Conservation (phyloP, 2,888 invertebrate genomes). For the Catocala fraxini region DNA sequence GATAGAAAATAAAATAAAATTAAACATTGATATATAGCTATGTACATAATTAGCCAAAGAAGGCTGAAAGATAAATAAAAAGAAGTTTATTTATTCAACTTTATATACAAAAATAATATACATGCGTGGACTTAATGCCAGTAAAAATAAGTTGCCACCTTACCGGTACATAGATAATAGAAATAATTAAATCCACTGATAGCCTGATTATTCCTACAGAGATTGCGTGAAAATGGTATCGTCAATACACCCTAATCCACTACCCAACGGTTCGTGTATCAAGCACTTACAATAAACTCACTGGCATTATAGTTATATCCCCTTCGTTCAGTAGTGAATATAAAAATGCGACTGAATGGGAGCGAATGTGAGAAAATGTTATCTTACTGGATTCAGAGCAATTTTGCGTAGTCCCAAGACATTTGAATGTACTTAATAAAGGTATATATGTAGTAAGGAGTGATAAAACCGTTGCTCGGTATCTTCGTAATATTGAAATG, state of each 20-base stretch:
- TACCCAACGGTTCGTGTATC: background rate
- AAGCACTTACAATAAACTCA: conserved; percentile 1
- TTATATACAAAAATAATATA: too few relatives aligned
- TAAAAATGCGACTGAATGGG: conserved; percentile 8
- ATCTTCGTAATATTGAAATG: background rate
- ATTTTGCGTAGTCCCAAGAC: conserved; percentile 3
- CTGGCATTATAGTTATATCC: conserved; percentile 3
- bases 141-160: too few relatives aligned
- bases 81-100: too few relatives aligned
- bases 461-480: background rate
- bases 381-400: conserved; percentile 6
- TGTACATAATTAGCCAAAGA: too few relatives aligned
- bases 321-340: conserved; percentile 2
- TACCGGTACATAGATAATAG: too few relatives aligned
- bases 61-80: too few relatives aligned
- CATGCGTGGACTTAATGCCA: too few relatives aligned
- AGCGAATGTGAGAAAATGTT: conserved; percentile 5
- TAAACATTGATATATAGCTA: too few relatives aligned
- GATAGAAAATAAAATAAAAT: too few relatives aligned
- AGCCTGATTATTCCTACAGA: too few relatives aligned
- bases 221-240: background rate
- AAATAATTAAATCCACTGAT: too few relatives aligned
- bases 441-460: background rate
- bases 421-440: background rate
- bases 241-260: background rate